Evolutionary conservation across 2,113 vertebrate species (phyloP).

Genomic region (Leiothrix lutea): DNA sequence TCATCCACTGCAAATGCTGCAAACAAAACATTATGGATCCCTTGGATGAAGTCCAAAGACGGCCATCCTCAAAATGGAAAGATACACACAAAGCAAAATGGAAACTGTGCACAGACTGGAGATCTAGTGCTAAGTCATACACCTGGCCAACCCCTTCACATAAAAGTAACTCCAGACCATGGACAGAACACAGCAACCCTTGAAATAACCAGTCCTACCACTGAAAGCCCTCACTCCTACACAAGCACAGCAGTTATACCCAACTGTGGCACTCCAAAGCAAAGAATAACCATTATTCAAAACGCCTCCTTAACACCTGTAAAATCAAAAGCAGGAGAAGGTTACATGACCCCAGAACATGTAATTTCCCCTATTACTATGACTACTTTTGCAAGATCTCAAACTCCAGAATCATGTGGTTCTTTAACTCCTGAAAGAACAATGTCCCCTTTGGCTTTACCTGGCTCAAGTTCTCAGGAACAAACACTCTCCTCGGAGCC

Average conservation of each 20-base stretch:
- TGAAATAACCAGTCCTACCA: conserved; percentile 90
- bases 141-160: conserved; percentile 93
- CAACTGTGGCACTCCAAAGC: conserved; percentile 90
- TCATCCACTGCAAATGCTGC: conserved; percentile 76
- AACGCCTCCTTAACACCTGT: conserved; percentile 83
- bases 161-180: conserved; percentile 94
- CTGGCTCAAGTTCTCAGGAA: conserved; percentile 80
- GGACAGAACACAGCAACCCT: conserved; percentile 90
- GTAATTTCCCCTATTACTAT: conserved; percentile 82
- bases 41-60: conserved; percentile 87
- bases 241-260: conserved; percentile 96
- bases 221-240: conserved; percentile 86
- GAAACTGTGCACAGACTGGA: conserved; percentile 83
- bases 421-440: conserved; percentile 89
- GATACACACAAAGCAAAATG: conserved; percentile 80
- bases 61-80: conserved; percentile 82
- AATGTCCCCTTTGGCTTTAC: conserved; percentile 88
- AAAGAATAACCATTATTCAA: conserved; percentile 95
- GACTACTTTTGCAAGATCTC: conserved; percentile 83
- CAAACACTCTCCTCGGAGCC: conserved; percentile 81
- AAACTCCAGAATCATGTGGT: conserved; percentile 87
- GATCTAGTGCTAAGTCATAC: conserved; percentile 90
- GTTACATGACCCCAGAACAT: conserved; percentile 79
- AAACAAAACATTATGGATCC: conserved; percentile 85
- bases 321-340: conserved; percentile 83